phyloP scores from a whole-genome alignment of 2,888 invertebrate species.

The Tortrix viridana region DNA sequence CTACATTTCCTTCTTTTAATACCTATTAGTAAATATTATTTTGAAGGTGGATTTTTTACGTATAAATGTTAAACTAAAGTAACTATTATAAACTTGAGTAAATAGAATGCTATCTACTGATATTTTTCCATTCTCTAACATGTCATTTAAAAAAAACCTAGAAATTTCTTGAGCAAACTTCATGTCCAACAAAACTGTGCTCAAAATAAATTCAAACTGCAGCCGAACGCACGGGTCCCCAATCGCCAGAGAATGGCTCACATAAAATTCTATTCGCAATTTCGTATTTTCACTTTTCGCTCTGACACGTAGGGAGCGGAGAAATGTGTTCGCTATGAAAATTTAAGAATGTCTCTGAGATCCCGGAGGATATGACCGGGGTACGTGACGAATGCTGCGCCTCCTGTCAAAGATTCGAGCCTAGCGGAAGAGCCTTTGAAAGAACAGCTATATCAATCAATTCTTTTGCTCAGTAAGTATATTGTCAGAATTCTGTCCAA shows the following conservation, averaged over 20 bases:
- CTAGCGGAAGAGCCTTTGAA: constrained; percentile 21
- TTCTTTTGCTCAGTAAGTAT: too few species aligned
- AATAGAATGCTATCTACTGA: too few species aligned
- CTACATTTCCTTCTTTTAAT: too few species aligned
- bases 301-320: constrained; percentile 55
- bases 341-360: constrained; percentile 68
- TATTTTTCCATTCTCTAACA: too few species aligned
- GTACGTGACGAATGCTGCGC: constrained; percentile 65
- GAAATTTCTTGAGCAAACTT: constrained; percentile 27
- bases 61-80: too few species aligned
- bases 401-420: constrained; percentile 24
- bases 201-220: constrained; percentile 17
- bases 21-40: too few species aligned
- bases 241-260: constrained; percentile 40
- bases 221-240: constrained; percentile 17
- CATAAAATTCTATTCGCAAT: constrained; percentile 67
- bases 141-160: too few species aligned
- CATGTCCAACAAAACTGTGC: neutral
- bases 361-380: constrained; percentile 69
- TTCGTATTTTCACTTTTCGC: constrained; percentile 71
- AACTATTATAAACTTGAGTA: too few species aligned
- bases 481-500: too few species aligned
- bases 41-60: too few species aligned
- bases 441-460: neutral
- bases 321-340: constrained; percentile 64